Conservation (phyloP, 2,113 vertebrate species). For the Hydrochoerus hydrochaeris region DNA sequence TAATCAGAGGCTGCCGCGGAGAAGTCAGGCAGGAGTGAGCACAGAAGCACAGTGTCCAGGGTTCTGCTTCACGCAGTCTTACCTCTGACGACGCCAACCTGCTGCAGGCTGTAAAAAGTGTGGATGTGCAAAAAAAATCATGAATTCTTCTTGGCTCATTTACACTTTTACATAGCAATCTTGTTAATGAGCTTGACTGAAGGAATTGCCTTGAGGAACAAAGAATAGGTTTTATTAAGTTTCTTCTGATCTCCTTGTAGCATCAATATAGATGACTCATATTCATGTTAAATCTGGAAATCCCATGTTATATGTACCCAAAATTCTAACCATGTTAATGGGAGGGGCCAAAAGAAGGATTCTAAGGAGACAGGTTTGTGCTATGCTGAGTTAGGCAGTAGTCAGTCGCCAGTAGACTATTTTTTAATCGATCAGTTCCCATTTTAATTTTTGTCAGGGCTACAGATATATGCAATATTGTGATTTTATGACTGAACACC, state of each 20-base stretch:
- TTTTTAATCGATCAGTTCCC: slow-evolving; percentile 29
- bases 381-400: background rate
- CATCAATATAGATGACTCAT: background rate
- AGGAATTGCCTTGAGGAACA: background rate
- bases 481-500: background rate
- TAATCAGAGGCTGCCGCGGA: background rate
- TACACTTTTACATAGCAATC: slow-evolving; percentile 34
- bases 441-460: background rate
- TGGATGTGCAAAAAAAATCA: no score
- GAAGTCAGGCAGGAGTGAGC: background rate
- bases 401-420: background rate
- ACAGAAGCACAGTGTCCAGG: no score
- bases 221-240: background rate
- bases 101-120: background rate
- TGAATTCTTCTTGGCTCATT: no score
- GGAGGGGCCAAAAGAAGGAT: background rate
- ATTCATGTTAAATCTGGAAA: background rate
- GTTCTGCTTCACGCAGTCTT: rapidly evolving
- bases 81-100: background rate
- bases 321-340: background rate
- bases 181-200: background rate
- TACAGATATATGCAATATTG: background rate
- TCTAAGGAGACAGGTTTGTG: slow-evolving; percentile 11
- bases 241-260: background rate
- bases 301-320: background rate